A percentile compares a stretch with the other conserved stretches of the same genome.
Conservation (phyloP, 2,797 vertebrate genomes). For the Otolemur crassicaudatus region DNA sequence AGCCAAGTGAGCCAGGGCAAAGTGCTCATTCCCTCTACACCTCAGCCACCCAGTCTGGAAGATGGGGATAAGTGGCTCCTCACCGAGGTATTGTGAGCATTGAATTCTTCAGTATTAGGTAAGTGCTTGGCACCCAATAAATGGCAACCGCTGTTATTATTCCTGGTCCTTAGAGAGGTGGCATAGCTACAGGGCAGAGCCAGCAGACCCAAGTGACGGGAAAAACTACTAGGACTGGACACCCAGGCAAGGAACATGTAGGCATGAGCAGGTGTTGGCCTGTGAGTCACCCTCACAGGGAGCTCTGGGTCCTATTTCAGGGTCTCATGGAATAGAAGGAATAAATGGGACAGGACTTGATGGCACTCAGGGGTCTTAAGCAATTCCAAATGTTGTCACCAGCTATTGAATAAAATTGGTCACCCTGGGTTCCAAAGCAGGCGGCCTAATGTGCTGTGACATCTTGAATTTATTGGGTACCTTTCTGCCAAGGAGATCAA, state of each 20-base stretch:
- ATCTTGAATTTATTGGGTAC: not conserved
- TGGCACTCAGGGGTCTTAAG: not conserved
- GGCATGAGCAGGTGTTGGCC: too few relatives aligned
- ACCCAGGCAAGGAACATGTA: not conserved
- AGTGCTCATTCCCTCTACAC: not conserved
- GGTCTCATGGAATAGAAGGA: not conserved
- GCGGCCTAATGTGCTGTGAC: not conserved
- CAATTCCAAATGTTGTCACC: conserved; percentile 22
- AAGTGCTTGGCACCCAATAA: not conserved
- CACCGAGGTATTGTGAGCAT: not conserved
- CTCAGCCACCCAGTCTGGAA: not conserved
- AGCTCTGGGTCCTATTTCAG: not conserved
- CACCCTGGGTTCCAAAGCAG: conserved; percentile 6
- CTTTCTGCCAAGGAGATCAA: conserved; percentile 60
- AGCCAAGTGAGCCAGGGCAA: not conserved
- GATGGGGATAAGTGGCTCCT: not conserved
- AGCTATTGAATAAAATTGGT: conserved; percentile 33
- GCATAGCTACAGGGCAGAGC: not conserved
- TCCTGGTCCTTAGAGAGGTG: not conserved
- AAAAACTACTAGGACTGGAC: not conserved
- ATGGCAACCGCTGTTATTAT: not conserved
- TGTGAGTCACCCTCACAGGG: not conserved
- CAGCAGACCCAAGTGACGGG: not conserved
- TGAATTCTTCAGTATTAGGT: not conserved
- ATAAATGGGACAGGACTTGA: not conserved